Evolutionary conservation across 64 coral and sea anemone genomes (phyloP).

Genomic region (Trachythela sp.): DNA sequence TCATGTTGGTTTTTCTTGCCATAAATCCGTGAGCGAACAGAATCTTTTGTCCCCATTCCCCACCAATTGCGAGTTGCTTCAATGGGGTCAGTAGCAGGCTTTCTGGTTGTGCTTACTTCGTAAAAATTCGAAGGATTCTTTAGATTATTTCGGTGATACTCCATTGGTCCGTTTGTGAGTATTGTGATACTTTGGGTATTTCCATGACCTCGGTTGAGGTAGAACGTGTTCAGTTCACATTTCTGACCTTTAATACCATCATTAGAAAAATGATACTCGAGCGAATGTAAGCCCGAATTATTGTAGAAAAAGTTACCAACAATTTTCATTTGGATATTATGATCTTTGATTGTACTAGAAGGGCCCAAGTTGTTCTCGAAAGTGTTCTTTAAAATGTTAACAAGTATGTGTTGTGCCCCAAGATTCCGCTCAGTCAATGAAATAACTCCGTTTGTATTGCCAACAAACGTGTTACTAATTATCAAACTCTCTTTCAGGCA

Average conservation of each 20-base stretch:
- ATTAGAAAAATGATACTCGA: conserved; percentile 49
- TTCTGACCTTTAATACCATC: background rate
- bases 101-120: conserved; percentile 45
- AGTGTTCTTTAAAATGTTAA: conserved; percentile 36
- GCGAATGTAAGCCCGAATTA: conserved; percentile 39
- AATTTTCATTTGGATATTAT: conserved; percentile 17
- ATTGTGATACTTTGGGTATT: conserved; percentile 49
- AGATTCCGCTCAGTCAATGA: too few species aligned
- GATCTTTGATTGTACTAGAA: conserved; percentile 40
- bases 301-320: conserved; percentile 63
- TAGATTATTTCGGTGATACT: conserved; percentile 44
- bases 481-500: too few species aligned
- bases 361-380: conserved; percentile 45
- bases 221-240: conserved; percentile 47
- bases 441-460: conserved; percentile 51
- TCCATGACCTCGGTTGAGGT: conserved; percentile 40
- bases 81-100: conserved; percentile 9
- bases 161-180: conserved; percentile 57
- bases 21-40: conserved; percentile 20
- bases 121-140: conserved; percentile 74
- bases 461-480: conserved; percentile 40
- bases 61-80: conserved; percentile 50
- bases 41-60: conserved; percentile 12
- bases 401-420: background rate
- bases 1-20: conserved; percentile 19